These are phyloP conservation scores for Resseliella maxima DNA, from an alignment of 2,888 invertebrate species.

Conservation along the genomic window DNA sequence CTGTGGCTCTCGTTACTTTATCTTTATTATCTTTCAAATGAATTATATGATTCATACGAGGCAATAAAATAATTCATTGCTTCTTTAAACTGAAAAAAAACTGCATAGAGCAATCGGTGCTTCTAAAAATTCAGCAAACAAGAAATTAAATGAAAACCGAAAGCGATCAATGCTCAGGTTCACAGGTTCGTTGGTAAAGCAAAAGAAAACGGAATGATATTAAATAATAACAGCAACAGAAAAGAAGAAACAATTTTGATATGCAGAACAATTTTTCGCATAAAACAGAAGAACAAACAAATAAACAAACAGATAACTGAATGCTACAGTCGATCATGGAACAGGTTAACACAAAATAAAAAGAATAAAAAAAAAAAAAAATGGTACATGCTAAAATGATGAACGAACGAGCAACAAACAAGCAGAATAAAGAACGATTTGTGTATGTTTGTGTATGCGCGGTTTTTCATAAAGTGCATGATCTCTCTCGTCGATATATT, in stretches of 20 bases:
- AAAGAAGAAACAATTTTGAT: constrained; percentile 21
- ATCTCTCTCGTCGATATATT: not conserved
- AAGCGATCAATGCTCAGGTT: not conserved
- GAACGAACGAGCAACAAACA: not conserved
- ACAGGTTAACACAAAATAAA: too few species aligned
- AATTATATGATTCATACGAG: constrained; percentile 44
- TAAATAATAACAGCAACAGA: not conserved
- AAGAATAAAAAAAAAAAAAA: not conserved
- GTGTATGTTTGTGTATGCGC: too few species aligned
- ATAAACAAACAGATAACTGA: not conserved
- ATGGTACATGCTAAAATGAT: constrained; percentile 6
- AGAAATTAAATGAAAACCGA: not conserved
- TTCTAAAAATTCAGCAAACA: not conserved
- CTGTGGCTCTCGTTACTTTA: not conserved
- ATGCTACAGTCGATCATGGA: not conserved
- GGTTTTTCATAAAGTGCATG: not conserved
- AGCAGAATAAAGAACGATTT: too few species aligned
- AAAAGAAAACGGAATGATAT: constrained; percentile 7
- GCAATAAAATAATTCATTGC: constrained; percentile 55
- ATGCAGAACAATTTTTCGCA: constrained; percentile 24
- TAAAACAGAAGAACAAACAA: not conserved
- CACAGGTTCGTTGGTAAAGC: not conserved
- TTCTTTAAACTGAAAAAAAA: not conserved
- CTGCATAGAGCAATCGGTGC: not conserved
- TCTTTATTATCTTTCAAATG: constrained; percentile 55